Conservation (phyloP, 2,888 invertebrate species). For the Ptychoptera albimana region DNA sequence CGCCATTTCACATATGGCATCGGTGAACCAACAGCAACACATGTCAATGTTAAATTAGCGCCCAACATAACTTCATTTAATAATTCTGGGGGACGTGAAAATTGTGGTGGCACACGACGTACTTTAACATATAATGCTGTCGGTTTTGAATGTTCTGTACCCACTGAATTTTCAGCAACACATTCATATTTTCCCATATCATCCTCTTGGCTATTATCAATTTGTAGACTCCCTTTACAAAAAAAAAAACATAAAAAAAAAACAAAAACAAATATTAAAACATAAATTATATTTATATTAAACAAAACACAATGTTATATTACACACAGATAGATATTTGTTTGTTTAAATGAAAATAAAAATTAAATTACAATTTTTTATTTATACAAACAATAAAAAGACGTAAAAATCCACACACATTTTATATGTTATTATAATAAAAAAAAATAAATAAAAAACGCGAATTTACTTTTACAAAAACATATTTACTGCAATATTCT, state of each 20-base stretch:
- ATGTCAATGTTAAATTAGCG: slow-evolving; percentile 80
- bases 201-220: slow-evolving; percentile 73
- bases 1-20: slow-evolving; percentile 96
- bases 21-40: slow-evolving; percentile 94
- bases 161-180: slow-evolving; percentile 83
- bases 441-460: no score
- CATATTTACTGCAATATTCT: no score
- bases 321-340: no score
- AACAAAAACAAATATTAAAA: slow-evolving; percentile 9
- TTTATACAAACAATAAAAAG: no score
- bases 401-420: no score
- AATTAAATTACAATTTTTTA: no score
- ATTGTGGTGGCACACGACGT: slow-evolving; percentile 86
- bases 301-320: no score
- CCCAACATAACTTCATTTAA: slow-evolving; percentile 84
- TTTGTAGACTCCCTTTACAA: slow-evolving; percentile 46
- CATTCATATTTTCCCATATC: slow-evolving; percentile 96
- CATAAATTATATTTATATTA: slow-evolving; percentile 6
- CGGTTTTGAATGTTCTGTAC: slow-evolving; percentile 83
- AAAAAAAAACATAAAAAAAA: slow-evolving; percentile 1
- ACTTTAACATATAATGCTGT: slow-evolving; percentile 90
- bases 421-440: no score
- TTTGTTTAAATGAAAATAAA: no score
- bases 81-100: slow-evolving; percentile 79
- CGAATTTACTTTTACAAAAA: no score